phyloP scores from a whole-genome alignment of 2,888 invertebrate genomes.

The Liopterus haemorrhoidalis region DNA sequence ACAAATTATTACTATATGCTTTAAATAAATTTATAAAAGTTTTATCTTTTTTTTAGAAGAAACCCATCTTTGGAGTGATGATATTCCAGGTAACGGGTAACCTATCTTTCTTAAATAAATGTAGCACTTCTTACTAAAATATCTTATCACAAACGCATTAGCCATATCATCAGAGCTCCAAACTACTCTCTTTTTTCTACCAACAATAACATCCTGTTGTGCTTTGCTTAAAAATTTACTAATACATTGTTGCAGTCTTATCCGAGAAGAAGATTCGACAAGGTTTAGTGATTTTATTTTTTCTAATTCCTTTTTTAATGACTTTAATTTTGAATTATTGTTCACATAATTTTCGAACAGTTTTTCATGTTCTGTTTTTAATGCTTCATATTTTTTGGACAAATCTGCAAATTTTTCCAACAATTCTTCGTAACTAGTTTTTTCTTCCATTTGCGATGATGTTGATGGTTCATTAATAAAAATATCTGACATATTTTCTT shows the following conservation, averaged over 20 bases:
- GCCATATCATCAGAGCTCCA: conserved; percentile 24
- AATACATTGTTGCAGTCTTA: conserved; percentile 3
- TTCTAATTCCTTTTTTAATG: not conserved
- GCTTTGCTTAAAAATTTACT: conserved; percentile 4
- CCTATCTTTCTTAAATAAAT: conserved; percentile 17
- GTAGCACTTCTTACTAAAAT: conserved; percentile 26
- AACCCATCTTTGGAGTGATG: conserved; percentile 31
- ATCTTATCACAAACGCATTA: conserved; percentile 22
- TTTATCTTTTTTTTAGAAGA: conserved; percentile 28
- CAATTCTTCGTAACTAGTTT: not conserved
- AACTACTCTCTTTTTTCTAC: conserved; percentile 20
- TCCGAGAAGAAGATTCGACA: too few relatives aligned
- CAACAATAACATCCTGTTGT: conserved; percentile 14
- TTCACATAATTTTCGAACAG: not conserved
- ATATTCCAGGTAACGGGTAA: conserved; percentile 19
- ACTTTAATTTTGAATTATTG: not conserved
- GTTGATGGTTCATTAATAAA: too few relatives aligned
- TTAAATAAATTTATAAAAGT: too few relatives aligned
- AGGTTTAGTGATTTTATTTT: conserved; percentile 8
- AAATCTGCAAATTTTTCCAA: not conserved
- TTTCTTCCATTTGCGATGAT: not conserved
- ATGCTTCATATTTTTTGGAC: not conserved
- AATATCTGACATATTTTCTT: too few relatives aligned
- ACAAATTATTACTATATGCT: too few relatives aligned
- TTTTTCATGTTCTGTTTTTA: too few relatives aligned